Conservation (phyloP, 2,888 invertebrate species). For the Panzeria rudis region DNA sequence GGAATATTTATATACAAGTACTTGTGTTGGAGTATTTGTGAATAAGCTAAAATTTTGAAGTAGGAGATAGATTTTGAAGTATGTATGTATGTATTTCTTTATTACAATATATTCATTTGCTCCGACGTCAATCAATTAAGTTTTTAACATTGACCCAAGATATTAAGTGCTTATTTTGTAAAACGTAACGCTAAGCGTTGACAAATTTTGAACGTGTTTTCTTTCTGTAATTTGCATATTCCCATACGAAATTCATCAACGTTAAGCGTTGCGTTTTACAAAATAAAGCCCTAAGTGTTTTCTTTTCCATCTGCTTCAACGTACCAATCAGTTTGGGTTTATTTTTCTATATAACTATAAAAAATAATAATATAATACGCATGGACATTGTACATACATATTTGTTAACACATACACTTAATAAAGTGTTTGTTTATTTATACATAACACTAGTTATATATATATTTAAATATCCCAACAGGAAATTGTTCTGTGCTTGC, state of each 20-base stretch:
- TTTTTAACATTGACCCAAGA: conserved; percentile 74
- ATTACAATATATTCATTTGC: conserved; percentile 68
- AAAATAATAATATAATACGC: conserved; percentile 32
- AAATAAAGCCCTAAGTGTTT: no score
- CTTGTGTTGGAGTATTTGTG: conserved; percentile 12
- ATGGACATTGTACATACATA: no score
- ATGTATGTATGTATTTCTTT: no score
- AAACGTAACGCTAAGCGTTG: no score
- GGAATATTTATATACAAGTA: background rate
- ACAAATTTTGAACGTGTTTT: no score
- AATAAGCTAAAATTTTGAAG: conserved; percentile 18
- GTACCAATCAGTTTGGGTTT: background rate
- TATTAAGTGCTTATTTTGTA: no score
- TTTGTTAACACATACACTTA: background rate
- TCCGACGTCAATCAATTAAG: conserved; percentile 73
- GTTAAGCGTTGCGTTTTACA: no score
- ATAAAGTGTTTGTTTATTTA: conserved; percentile 9
- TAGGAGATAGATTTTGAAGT: conserved; percentile 30
- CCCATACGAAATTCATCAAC: no score
- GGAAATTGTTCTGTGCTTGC: conserved; percentile 20
- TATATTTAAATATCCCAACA: conserved; percentile 46
- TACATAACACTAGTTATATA: conserved; percentile 5
- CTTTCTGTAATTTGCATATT: no score
- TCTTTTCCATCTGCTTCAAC: conserved; percentile 30
- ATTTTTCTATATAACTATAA: conserved; percentile 22